Evolutionary conservation across 2,113 vertebrate species (phyloP).

Genomic region (Haemorhous mexicanus): DNA sequence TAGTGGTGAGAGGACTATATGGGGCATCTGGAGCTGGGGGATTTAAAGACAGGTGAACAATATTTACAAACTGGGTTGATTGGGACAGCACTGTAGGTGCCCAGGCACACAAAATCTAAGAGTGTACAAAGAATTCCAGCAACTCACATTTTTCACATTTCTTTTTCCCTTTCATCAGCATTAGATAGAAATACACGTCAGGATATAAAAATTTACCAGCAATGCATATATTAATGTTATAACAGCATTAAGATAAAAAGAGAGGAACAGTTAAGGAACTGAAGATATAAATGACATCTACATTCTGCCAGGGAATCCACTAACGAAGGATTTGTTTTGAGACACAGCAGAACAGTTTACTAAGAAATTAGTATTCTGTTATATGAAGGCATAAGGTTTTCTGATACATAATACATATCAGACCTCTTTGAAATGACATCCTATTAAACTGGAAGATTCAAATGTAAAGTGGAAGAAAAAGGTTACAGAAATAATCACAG

Average conservation of each 20-base stretch:
- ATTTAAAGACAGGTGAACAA: neutral
- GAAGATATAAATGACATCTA: neutral
- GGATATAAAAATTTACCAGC: neutral
- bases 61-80: neutral
- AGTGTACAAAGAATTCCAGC: neutral
- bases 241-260: neutral
- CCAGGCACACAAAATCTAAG: neutral
- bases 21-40: neutral
- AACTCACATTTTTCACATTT: neutral
- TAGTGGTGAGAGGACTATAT: fast-evolving
- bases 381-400: conserved; percentile 29
- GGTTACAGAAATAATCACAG: conserved; percentile 55
- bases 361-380: conserved; percentile 48
- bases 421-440: conserved; percentile 33
- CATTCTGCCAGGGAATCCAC: neutral
- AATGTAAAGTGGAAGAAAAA: conserved; percentile 56
- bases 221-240: neutral
- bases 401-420: conserved; percentile 55
- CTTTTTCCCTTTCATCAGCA: neutral
- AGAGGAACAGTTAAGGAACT: neutral
- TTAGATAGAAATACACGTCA: neutral
- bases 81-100: neutral
- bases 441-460: conserved; percentile 44
- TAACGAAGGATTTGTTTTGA: neutral
- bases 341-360: conserved; percentile 17